These are phyloP conservation scores for Xiphophorus maculatus DNA, from an alignment of 2,113 vertebrate genomes.

Conservation along the genomic window DNA sequence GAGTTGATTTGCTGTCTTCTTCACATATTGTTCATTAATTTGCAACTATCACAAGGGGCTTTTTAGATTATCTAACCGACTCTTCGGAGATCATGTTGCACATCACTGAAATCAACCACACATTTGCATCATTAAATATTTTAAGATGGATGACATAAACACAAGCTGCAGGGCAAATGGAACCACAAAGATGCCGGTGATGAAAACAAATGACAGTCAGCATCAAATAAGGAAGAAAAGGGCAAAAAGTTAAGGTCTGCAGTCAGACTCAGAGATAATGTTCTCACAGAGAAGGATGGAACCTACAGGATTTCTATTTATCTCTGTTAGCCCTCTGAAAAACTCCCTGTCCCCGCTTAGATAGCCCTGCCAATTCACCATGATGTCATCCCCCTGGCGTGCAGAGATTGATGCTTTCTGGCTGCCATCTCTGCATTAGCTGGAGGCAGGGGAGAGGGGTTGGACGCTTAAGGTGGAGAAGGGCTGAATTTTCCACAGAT, in stretches of 20 bases:
- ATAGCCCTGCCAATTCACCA: conserved; percentile 76
- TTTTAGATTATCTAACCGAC: neutral
- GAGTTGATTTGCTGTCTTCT: neutral
- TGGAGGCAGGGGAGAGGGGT: conserved; percentile 47
- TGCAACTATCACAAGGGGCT: neutral
- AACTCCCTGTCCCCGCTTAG: conserved; percentile 70
- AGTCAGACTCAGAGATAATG: conserved; percentile 54
- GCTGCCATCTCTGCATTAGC: conserved; percentile 60
- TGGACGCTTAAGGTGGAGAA: conserved; percentile 41
- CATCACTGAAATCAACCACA: conserved; percentile 17
- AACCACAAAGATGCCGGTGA: conserved; percentile 18
- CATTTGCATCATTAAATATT: conserved; percentile 29
- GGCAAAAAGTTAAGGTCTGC: conserved; percentile 40
- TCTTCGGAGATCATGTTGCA: conserved; percentile 14
- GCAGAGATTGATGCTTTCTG: conserved; percentile 79
- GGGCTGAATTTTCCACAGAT: conserved; percentile 67
- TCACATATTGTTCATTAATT: neutral
- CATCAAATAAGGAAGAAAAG: conserved; percentile 21
- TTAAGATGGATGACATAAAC: conserved; percentile 28
- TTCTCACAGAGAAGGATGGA: conserved; percentile 74
- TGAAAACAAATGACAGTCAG: conserved; percentile 30
- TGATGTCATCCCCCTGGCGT: conserved; percentile 79
- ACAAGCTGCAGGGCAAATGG: conserved; percentile 1
- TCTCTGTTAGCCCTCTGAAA: conserved; percentile 72
- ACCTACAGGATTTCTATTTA: conserved; percentile 72